Percentiles rank a stretch among this genome's conserved stretches.
These are phyloP conservation scores for Actinia tenebrosa DNA, from an alignment of 64 coral and sea anemone species.

Conservation along the genomic window DNA sequence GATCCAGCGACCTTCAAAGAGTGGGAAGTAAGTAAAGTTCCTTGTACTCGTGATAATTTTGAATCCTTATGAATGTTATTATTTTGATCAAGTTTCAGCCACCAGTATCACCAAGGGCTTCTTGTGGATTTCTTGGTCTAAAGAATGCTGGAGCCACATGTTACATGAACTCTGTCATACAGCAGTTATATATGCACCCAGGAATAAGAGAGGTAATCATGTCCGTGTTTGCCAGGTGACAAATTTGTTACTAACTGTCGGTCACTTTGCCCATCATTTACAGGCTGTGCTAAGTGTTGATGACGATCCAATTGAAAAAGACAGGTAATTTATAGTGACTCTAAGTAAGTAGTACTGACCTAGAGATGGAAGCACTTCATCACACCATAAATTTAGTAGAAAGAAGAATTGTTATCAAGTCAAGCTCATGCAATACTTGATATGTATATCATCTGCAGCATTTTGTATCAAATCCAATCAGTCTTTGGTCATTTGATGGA, in stretches of 20 bases:
- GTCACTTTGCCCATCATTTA: background rate
- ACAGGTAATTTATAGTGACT: conserved; percentile 26
- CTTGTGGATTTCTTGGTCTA: conserved; percentile 90
- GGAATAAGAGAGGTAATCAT: conserved; percentile 69
- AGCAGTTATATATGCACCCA: conserved; percentile 93
- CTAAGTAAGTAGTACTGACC: no score
- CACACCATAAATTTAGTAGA: no score
- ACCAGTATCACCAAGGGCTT: conserved; percentile 76
- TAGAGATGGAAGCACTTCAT: no score
- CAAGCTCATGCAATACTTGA: background rate
- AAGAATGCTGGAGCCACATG: conserved; percentile 98
- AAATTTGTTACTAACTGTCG: background rate
- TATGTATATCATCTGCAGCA: conserved; percentile 14
- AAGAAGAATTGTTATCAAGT: no score
- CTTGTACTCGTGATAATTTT: no score
- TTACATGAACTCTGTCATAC: conserved; percentile 98
- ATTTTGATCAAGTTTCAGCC: conserved; percentile 75
- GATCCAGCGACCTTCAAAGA: conserved; percentile 80
- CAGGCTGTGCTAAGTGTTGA: conserved; percentile 25
- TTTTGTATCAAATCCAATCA: conserved; percentile 95
- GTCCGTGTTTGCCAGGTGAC: background rate
- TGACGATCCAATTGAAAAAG: conserved; percentile 43
- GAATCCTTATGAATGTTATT: background rate
- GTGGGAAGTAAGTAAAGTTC: conserved; percentile 61
- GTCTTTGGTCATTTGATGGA: conserved; percentile 95